Base-by-base conservation (phyloP, 2,888 invertebrate genomes). In the Drosophila setosimentum region DNA sequence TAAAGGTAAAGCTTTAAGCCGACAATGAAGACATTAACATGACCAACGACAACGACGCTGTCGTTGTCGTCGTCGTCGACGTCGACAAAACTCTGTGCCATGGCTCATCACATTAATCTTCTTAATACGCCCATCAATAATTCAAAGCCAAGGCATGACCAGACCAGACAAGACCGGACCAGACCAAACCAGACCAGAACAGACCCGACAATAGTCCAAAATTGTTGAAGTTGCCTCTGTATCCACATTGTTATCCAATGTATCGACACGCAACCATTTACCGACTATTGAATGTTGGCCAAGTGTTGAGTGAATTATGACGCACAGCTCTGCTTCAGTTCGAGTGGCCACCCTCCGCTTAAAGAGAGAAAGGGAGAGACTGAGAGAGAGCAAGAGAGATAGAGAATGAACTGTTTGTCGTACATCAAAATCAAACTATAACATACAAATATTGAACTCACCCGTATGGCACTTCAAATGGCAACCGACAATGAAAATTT, bases 21-120 rank as follows among this genome's bases (percentile, higher is more conserved):
- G 89, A 85, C 87, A 87, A 87, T 87, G 89, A 87, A 87, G 89
- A 87, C 87, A 88, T 87, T 90, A 87, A 87, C 87, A 87, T 90
- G 89, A 87, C 64, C 89, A 79, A 85, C 82, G 83, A 81, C 80
- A 71, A 71, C 70, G 63, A 66, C 16, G 33, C 4, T 13, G 33
- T 33, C 33, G 33, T 33, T 2, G 33, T 42, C 42, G 45, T 35
- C 42, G 54, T 51, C 68, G 54, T 37, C 57, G 54, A 37, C 65
- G 60, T 77, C 78, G 86, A 87, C 90, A 79, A 90, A 88, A 90
- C 87, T 83, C 83, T 77, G 71, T 73, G 68, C 83, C 74, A 73
- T 57, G 74, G 82, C 87, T 90, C 87, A 87, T 87, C 87, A 90
- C 87, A 87, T 87, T 87, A 87, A 87, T 87, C 87, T 87, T 87